Evolutionary conservation across 2,113 vertebrate species (phyloP).

Genomic region (Chitala chitala): DNA sequence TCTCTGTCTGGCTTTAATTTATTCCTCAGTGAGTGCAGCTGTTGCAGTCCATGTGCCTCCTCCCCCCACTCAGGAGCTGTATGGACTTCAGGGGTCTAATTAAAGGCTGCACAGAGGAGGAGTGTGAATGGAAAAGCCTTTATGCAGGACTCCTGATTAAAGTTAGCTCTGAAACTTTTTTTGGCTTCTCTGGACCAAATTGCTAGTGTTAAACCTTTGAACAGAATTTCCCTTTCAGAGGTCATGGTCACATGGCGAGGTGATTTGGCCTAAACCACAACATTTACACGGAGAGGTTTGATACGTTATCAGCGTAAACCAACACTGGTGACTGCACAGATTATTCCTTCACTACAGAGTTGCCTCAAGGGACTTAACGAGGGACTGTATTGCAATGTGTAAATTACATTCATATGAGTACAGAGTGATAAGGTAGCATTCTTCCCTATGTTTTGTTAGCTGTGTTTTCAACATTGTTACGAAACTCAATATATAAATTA

Average conservation of each 20-base stretch:
- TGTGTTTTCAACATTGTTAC: no score
- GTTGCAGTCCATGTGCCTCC: constrained; percentile 9
- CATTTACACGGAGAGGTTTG: background rate
- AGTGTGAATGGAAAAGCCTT: background rate
- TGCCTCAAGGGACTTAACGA: no score
- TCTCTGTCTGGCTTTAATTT: constrained; percentile 48
- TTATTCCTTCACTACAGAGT: no score
- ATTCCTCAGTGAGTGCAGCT: constrained; percentile 41
- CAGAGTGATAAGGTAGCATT: no score
- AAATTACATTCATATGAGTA: no score
- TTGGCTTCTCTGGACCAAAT: constrained; percentile 11
- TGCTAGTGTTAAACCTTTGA: constrained; percentile 1
- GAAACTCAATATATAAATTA: no score
- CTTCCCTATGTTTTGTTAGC: no score
- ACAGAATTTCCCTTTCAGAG: background rate
- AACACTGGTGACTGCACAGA: background rate
- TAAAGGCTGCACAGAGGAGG: background rate
- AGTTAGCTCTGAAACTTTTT: constrained; percentile 11
- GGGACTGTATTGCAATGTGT: no score
- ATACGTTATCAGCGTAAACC: background rate
- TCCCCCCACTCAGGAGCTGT: background rate
- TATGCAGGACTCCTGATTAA: constrained; percentile 12
- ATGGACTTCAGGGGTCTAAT: constrained; percentile 30
- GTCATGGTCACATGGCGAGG: constrained; percentile 11
- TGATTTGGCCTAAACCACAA: constrained; percentile 5